Conservation (phyloP, 2,113 vertebrate species). For the Chaetorhynchus papuensis region DNA sequence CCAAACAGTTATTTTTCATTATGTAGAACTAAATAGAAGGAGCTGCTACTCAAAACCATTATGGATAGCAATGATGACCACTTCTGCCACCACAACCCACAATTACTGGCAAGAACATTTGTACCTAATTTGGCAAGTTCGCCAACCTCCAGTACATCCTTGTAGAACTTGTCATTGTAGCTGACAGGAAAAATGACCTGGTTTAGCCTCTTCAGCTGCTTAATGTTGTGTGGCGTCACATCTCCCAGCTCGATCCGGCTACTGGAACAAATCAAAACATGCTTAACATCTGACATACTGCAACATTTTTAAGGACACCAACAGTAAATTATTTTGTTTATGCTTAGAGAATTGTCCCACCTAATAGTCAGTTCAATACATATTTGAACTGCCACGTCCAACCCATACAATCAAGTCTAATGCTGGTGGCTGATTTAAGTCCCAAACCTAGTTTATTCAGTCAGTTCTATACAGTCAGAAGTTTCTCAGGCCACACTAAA, state of each 20-base stretch:
- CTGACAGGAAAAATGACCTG: slow-evolving; percentile 99
- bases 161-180: slow-evolving; percentile 99
- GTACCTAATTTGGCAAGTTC: slow-evolving; percentile 98
- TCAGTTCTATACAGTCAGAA: background rate
- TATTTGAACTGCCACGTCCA: background rate
- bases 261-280: slow-evolving; percentile 97
- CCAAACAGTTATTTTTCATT: background rate
- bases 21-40: background rate
- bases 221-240: slow-evolving; percentile 99
- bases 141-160: slow-evolving; percentile 98
- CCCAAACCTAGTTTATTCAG: background rate
- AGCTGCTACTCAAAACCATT: background rate
- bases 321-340: background rate
- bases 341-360: background rate
- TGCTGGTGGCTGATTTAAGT: background rate
- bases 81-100: background rate
- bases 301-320: background rate
- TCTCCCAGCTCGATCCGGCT: slow-evolving; percentile 99
- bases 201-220: slow-evolving; percentile 97
- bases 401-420: background rate
- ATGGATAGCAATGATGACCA: background rate
- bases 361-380: background rate
- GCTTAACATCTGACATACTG: slow-evolving; percentile 75
- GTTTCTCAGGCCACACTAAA: background rate
- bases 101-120: slow-evolving; percentile 23